A percentile compares a stretch with the other conserved stretches of the same genome.
Conservation (phyloP, 2,797 vertebrate genomes). For the Ataeniobius toweri region DNA sequence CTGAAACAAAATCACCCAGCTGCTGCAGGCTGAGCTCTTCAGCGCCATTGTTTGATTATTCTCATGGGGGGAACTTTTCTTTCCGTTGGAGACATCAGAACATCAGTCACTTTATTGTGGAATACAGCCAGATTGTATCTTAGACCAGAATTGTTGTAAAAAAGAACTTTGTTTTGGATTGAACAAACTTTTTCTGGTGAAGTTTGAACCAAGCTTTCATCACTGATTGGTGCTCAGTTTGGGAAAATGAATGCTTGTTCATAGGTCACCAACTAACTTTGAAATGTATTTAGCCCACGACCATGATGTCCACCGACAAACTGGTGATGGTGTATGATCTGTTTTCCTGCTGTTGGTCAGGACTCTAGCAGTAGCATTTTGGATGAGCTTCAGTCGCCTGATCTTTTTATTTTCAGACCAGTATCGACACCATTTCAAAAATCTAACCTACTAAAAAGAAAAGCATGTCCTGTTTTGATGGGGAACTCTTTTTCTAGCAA, state of each 20-base stretch:
- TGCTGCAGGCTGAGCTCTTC: conserved; percentile 35
- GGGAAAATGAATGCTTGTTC: background rate
- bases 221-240: background rate
- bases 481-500: no score
- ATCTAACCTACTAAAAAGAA: no score
- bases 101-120: conserved; percentile 44
- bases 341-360: no score
- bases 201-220: background rate
- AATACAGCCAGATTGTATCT: conserved; percentile 45
- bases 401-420: no score
- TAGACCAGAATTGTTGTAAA: background rate
- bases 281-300: background rate
- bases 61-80: conserved; percentile 30
- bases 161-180: no score
- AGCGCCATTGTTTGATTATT: conserved; percentile 53
- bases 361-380: no score
- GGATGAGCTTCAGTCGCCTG: no score
- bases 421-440: no score
- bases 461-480: no score
- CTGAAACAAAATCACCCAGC: conserved; percentile 60
- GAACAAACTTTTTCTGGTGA: no score
- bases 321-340: no score
- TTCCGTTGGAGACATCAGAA: conserved; percentile 46
- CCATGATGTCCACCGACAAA: no score
- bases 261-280: background rate